Conservation (phyloP, 2,797 vertebrate genomes). For the Helarctos malayanus region DNA sequence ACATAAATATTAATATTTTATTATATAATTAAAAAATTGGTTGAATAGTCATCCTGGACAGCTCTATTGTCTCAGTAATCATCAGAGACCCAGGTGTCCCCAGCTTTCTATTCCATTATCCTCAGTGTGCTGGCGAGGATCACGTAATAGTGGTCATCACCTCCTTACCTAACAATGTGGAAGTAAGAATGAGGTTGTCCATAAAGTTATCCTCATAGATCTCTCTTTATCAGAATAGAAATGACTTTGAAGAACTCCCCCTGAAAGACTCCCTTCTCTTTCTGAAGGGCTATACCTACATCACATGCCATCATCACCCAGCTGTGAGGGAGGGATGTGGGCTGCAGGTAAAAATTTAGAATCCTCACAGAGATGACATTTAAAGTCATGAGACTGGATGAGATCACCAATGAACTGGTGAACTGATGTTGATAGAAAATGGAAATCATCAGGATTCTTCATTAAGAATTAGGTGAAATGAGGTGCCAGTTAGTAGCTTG, state of each 20-base stretch:
- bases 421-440: background rate
- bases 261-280: background rate
- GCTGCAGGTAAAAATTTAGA: background rate
- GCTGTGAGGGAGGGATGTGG: background rate
- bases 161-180: background rate
- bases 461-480: background rate
- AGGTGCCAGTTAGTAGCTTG: background rate
- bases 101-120: background rate
- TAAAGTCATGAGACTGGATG: background rate
- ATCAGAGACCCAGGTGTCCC: background rate
- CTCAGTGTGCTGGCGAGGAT: background rate
- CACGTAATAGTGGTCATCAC: background rate
- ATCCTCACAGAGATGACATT: background rate
- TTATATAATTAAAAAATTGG: background rate
- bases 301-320: background rate
- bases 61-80: background rate
- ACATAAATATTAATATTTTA: background rate
- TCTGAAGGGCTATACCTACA: background rate
- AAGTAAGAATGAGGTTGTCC: background rate
- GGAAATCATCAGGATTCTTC: background rate
- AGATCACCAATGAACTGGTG: background rate
- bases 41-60: background rate
- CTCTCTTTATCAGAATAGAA: background rate
- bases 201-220: background rate
- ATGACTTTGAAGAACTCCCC: background rate